Evolutionary conservation across 2,797 vertebrate species (phyloP), one percentile per base, ranked within the genome.

Genomic region (Dallia pectoralis): DNA sequence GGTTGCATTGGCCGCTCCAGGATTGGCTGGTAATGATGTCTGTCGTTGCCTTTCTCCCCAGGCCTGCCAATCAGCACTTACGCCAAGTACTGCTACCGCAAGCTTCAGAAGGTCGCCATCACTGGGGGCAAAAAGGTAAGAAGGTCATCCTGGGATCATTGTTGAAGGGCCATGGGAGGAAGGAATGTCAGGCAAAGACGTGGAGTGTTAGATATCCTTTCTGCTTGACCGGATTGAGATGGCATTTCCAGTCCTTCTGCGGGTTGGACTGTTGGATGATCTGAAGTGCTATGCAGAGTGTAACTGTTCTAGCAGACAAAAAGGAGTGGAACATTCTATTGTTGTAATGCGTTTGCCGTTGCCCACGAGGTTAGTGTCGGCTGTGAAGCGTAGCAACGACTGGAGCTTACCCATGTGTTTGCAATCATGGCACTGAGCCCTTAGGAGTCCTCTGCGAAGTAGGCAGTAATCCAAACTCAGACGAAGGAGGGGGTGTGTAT

Each of bases 121-220:
- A 94, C 93, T 0, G 94, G 94, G 62, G 93, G 93, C 75, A 94
- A 94, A 79, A 95, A 94, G 93, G 94, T 94, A 85, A 87, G 90
- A 36, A 62, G 66, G 68, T 33, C 5, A 12, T 53, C 29, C 51
- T 27, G 12, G 14, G 25, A 59, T 11, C 53, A 59, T 3, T 14
- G 11, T 59, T 14, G 4, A 59, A 59, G 22, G 53, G 9, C n/a
- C 53, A 14, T n/a, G 22, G 53, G 14, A 25, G 22, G 15, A 8
- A 59, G 22, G 53, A 11, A 59, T 59, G 53, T 59, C 53, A 25
- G 1, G 4, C 53, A 59, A 59, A 22, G 53, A 59, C 53, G 25
- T n/a, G 25, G 53, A 22, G 53, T 1, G 53, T 59, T 44, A 25
- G 9, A 8, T 27, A 22, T 25, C 25, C 53, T 59, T 9, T 11